Evolutionary conservation across 2,888 invertebrate species (phyloP).

Genomic region (Spodoptera picta): DNA sequence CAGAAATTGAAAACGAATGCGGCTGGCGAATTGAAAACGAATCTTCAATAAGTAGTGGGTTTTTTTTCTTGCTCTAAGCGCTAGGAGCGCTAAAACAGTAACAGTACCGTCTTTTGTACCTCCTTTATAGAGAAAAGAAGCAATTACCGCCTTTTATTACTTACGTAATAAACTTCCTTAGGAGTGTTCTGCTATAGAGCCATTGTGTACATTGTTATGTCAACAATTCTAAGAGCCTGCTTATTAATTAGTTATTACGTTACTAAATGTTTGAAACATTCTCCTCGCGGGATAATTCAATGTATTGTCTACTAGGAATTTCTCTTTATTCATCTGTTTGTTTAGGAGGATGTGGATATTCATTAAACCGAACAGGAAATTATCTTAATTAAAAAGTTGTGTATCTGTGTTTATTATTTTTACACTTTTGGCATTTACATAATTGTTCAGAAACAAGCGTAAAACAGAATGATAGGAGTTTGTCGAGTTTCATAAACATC

Average conservation of each 20-base stretch:
- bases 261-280: background rate
- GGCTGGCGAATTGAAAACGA: slow-evolving; percentile 79
- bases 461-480: background rate
- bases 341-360: no score
- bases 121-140: slow-evolving; percentile 51
- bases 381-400: background rate
- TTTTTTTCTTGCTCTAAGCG: slow-evolving; percentile 56
- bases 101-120: slow-evolving; percentile 57
- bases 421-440: no score
- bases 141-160: slow-evolving; percentile 58
- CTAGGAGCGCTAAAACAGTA: slow-evolving; percentile 56
- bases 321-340: no score
- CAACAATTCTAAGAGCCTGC: slow-evolving; percentile 30
- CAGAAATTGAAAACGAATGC: slow-evolving; percentile 84
- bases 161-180: slow-evolving; percentile 48
- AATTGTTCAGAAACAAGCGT: no score
- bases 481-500: slow-evolving; percentile 1
- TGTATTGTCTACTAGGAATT: background rate
- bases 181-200: slow-evolving; percentile 30
- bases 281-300: background rate
- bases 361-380: background rate
- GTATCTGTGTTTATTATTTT: no score
- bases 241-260: slow-evolving; percentile 40
- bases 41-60: slow-evolving; percentile 68
- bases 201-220: slow-evolving; percentile 37